Base-by-base conservation (phyloP, 2,113 vertebrate genomes). In the Acrocephalus kingi region DNA sequence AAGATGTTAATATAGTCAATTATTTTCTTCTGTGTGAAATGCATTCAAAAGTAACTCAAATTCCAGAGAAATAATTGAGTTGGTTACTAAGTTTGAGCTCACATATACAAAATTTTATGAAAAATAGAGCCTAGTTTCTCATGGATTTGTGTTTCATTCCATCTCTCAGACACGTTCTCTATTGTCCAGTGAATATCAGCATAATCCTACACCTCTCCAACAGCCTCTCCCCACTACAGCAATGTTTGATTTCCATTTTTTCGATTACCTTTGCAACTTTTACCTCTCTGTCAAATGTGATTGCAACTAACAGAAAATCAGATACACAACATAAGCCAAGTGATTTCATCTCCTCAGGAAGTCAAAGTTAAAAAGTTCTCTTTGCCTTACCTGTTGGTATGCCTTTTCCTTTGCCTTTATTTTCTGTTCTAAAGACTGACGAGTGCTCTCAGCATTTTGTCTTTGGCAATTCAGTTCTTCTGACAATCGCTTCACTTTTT, bases 391-490 rank as follows among this genome's bases (percentile, higher is more conserved):
- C 98, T 99, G 98, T 71, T 99, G 99, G 86, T 98, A 97, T 66
- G 98, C 98, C 92, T 98, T 98, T 82, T 99, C 99, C 77, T 98
- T 98, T 78, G 98, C 98, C 84, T 99, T 99, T 68, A 99, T 95
- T 95, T 98, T 99, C 96, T 99, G 98, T 94, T 99, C 98, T 96
- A 99, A 96, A 49, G 98, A 97, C 64, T 93, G 94, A 66, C 93
- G 98, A 95, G 97, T 89, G 33, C 97, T 99, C 83, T 99, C 99
- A 69, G 98, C 98, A 52, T 99, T 99, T 97, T 99, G 99, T 72
- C 99, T 98, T 93, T 99, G 99, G 94, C 99, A 99, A 71, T 90
- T 98, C 97, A 99, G 97, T 94, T 99, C 99, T 86, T 99, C 99
- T 4, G 98, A 98, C 69, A 99, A 90, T 82, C 98, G 98, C 94